A percentile compares a stretch with the other conserved stretches of the same genome.
Evolutionary conservation across 2,113 vertebrate genomes (phyloP).

Genomic region (Macquaria ambigua): DNA sequence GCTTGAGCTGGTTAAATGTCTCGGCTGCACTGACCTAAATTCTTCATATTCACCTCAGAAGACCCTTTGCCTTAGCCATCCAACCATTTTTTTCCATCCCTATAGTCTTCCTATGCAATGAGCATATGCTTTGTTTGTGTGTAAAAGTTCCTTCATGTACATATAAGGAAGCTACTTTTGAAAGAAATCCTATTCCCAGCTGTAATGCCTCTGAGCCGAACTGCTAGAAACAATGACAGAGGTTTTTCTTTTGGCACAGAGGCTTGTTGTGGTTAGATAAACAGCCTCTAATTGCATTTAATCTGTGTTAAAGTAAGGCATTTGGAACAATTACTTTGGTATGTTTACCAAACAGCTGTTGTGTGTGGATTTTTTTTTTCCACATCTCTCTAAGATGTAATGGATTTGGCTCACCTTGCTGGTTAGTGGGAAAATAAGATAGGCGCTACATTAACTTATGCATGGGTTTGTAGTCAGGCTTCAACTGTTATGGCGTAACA

Average conservation of each 20-base stretch:
- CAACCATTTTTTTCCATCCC: slow-evolving; percentile 36
- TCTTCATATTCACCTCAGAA: slow-evolving; percentile 86
- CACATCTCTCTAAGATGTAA: slow-evolving; percentile 48
- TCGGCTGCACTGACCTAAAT: slow-evolving; percentile 85
- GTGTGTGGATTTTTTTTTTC: slow-evolving; percentile 63
- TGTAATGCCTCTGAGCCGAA: slow-evolving; percentile 65
- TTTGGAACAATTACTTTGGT: slow-evolving; percentile 83
- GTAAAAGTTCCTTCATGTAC: slow-evolving; percentile 77
- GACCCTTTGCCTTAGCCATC: slow-evolving; percentile 75
- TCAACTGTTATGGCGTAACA: slow-evolving; percentile 29
- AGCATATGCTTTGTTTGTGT: slow-evolving; percentile 76
- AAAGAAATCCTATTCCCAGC: slow-evolving; percentile 65
- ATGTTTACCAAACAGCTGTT: slow-evolving; percentile 83
- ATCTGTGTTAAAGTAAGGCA: slow-evolving; percentile 81
- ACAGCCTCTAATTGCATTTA: slow-evolving; percentile 82
- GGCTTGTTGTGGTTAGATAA: slow-evolving; percentile 83
- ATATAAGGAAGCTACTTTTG: slow-evolving; percentile 70
- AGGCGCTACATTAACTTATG: slow-evolving; percentile 60
- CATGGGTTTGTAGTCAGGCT: slow-evolving; percentile 56
- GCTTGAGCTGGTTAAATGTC: slow-evolving; percentile 81
- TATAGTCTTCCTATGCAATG: slow-evolving; percentile 50
- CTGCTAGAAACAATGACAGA: slow-evolving; percentile 75
- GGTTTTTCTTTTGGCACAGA: slow-evolving; percentile 67
- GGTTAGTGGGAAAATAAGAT: slow-evolving; percentile 64
- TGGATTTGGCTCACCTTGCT: slow-evolving; percentile 69